phyloP scores from a whole-genome alignment of 1,140 invertebrate species.

The Hyposmocoma kahamanoa region DNA sequence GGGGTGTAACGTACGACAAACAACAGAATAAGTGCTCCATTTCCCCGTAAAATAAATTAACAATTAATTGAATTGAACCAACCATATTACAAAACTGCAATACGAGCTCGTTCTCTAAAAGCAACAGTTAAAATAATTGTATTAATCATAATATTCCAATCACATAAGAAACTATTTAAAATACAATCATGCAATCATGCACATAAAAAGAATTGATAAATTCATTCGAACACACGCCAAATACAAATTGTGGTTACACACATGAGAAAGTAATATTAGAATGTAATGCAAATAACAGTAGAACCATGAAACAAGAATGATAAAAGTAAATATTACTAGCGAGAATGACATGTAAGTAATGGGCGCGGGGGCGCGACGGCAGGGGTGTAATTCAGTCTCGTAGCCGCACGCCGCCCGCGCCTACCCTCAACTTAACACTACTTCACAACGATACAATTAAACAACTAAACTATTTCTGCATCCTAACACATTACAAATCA shows the following conservation, averaged over 20 bases:
- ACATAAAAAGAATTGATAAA: conserved; percentile 39
- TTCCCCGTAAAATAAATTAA: conserved; percentile 26
- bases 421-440: conserved; percentile 49
- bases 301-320: conserved; percentile 60
- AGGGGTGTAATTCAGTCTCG: conserved; percentile 68
- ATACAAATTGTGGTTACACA: conserved; percentile 59
- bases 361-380: conserved; percentile 43
- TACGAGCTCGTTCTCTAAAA: conserved; percentile 22
- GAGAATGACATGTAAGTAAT: conserved; percentile 49
- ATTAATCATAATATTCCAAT: not conserved
- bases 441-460: conserved; percentile 66
- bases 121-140: conserved; percentile 10
- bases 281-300: conserved; percentile 53
- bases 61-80: conserved; percentile 13
- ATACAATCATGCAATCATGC: conserved; percentile 39
- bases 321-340: conserved; percentile 38
- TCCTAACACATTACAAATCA: conserved; percentile 54
- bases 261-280: conserved; percentile 53
- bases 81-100: conserved; percentile 20
- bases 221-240: conserved; percentile 48
- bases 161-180: conserved; percentile 4
- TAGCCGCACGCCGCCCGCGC: conserved; percentile 47
- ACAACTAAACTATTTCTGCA: conserved; percentile 67
- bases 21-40: conserved; percentile 26
- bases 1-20: conserved; percentile 28